Evolutionary conservation across 2,888 invertebrate species (phyloP).

Genomic region (Mesoligia furuncula): DNA sequence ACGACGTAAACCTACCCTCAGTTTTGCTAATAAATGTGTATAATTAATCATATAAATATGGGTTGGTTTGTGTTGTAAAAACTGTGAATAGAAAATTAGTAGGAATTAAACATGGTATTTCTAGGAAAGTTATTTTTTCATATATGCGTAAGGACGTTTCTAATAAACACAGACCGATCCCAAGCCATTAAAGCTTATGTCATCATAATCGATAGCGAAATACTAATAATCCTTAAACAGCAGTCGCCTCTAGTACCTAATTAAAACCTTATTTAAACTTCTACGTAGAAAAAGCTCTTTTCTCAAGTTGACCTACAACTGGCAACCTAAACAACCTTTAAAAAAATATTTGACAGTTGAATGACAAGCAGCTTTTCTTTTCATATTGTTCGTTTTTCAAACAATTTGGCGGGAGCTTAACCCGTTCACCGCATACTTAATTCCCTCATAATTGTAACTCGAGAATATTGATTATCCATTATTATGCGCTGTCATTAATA

Average conservation of each 20-base stretch:
- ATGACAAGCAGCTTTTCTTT: constrained; percentile 49
- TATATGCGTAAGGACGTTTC: background rate
- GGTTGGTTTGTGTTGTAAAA: constrained; percentile 66
- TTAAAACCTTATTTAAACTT: background rate
- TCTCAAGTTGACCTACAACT: constrained; percentile 46
- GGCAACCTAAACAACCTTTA: constrained; percentile 8
- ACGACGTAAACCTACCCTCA: constrained; percentile 62
- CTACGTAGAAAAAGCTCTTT: constrained; percentile 32
- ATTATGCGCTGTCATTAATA: constrained; percentile 86
- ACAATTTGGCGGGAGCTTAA: constrained; percentile 50
- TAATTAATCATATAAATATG: constrained; percentile 88
- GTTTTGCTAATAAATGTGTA: constrained; percentile 88
- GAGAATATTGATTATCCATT: constrained; percentile 86
- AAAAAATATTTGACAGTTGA: constrained; percentile 43
- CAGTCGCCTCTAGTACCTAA: background rate
- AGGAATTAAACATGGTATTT: constrained; percentile 12
- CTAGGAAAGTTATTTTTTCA: constrained; percentile 7
- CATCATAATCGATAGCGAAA: background rate
- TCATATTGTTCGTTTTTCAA: constrained; percentile 33
- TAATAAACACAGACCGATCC: background rate
- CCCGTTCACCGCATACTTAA: constrained; percentile 53
- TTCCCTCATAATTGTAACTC: constrained; percentile 67
- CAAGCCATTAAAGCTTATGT: background rate
- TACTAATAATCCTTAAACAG: background rate
- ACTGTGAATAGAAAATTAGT: constrained; percentile 54